Conservation (phyloP, 2,797 vertebrate species). For the Lagocephalus sceleratus region DNA sequence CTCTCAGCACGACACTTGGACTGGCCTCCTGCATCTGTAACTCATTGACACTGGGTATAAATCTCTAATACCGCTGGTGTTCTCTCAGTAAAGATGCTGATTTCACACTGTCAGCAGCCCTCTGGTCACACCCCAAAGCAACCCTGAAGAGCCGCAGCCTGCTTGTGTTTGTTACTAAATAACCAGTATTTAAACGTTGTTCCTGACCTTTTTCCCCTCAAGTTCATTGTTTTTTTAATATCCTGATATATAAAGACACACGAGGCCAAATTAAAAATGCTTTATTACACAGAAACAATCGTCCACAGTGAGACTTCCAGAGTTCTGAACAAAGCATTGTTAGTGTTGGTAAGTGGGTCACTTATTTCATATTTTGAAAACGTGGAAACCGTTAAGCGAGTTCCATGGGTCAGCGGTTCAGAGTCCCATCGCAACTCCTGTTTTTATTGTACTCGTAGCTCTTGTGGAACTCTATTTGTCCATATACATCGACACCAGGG, state of each 20-base stretch:
- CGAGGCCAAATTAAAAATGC: too few relatives aligned
- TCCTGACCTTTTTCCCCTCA: too few relatives aligned
- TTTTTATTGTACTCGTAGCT: slow-evolving; percentile 37
- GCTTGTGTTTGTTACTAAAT: slow-evolving; percentile 7
- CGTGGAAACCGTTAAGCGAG: slow-evolving; percentile 42
- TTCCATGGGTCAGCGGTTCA: slow-evolving; percentile 22
- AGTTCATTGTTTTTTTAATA: too few relatives aligned
- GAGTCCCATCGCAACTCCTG: slow-evolving; percentile 26
- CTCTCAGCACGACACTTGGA: slow-evolving; percentile 93
- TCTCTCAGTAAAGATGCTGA: slow-evolving; percentile 10
- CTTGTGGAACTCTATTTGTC: slow-evolving; percentile 13
- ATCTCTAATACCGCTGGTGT: slow-evolving; percentile 2
- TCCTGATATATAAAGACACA: too few relatives aligned
- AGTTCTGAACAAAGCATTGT: slow-evolving; percentile 22
- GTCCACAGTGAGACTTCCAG: slow-evolving; percentile 25
- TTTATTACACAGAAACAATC: slow-evolving; percentile 17
- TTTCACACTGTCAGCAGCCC: slow-evolving; percentile 8
- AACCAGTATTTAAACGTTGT: too few relatives aligned
- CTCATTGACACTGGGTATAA: slow-evolving; percentile 15
- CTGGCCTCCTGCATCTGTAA: slow-evolving; percentile 83
- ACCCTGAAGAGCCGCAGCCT: slow-evolving; percentile 6
- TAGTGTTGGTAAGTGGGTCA: slow-evolving; percentile 26
- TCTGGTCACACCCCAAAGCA: slow-evolving; percentile 25
- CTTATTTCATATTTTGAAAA: slow-evolving; percentile 28
- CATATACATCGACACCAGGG: slow-evolving; percentile 31